phyloP scores from a whole-genome alignment of 2,113 vertebrate species.

The Papio anubis region DNA sequence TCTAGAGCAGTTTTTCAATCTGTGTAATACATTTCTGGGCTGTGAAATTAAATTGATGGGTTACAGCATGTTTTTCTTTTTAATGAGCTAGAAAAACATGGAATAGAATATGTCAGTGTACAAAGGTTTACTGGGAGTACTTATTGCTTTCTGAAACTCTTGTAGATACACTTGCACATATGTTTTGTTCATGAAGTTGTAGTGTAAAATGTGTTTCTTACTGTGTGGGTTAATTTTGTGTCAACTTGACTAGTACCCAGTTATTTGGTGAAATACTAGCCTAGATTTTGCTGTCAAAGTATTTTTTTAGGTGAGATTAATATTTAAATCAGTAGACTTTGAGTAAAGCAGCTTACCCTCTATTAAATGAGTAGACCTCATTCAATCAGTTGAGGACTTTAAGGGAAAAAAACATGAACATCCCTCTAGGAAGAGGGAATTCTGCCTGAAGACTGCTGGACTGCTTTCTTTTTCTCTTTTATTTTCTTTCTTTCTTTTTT shows the following conservation, averaged over 20 bases:
- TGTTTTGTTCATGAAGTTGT: neutral
- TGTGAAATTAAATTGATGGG: constrained; percentile 24
- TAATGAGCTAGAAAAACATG: neutral
- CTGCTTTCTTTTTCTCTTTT: no score
- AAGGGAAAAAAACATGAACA: neutral
- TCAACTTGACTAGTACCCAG: neutral
- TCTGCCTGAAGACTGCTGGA: neutral
- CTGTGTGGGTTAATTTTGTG: neutral
- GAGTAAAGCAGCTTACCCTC: neutral
- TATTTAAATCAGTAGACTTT: neutral
- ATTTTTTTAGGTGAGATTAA: neutral
- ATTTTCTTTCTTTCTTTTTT: no score
- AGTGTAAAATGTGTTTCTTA: neutral
- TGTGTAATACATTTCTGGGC: neutral
- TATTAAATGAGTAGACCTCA: neutral
- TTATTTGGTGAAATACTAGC: neutral
- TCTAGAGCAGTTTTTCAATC: neutral
- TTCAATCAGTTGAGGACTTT: neutral
- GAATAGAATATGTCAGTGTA: neutral
- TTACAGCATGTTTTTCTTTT: constrained; percentile 45
- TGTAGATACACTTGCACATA: neutral
- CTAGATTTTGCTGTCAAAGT: neutral
- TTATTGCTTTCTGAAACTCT: constrained; percentile 33
- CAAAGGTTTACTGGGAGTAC: neutral
- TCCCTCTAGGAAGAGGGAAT: neutral